Evolutionary conservation across 2,113 vertebrate species (phyloP).

Genomic region (Sceloporus tristichus): DNA sequence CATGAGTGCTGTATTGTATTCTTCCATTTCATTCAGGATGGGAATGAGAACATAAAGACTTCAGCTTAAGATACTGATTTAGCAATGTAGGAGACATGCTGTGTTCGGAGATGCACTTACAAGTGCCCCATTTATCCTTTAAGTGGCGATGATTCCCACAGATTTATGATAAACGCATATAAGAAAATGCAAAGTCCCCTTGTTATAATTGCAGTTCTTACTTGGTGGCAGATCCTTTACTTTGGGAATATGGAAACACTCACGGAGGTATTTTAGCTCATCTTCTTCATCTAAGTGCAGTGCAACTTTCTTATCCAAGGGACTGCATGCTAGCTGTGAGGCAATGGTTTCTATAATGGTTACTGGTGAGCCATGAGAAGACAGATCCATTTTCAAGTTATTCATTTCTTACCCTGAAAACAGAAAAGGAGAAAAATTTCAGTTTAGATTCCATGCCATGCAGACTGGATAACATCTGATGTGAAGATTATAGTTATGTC

Average conservation of each 20-base stretch:
- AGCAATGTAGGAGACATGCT: slow-evolving; percentile 55
- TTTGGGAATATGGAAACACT: slow-evolving; percentile 87
- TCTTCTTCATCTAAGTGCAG: slow-evolving; percentile 85
- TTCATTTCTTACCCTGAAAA: slow-evolving; percentile 53
- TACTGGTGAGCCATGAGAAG: slow-evolving; percentile 56
- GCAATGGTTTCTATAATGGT: slow-evolving; percentile 76
- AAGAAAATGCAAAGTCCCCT: slow-evolving; percentile 26
- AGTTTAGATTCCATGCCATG: slow-evolving; percentile 42
- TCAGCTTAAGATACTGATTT: slow-evolving; percentile 68
- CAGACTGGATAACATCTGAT: slow-evolving; percentile 7
- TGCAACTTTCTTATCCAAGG: slow-evolving; percentile 81
- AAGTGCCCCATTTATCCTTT: slow-evolving; percentile 61
- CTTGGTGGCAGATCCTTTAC: slow-evolving; percentile 85
- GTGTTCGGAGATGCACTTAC: slow-evolving; percentile 58
- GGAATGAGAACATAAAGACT: slow-evolving; percentile 57
- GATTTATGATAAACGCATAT: slow-evolving; percentile 57
- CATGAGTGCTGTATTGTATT: slow-evolving; percentile 49
- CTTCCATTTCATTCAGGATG: slow-evolving; percentile 51
- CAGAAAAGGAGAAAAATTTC: slow-evolving; percentile 25
- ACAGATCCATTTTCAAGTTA: slow-evolving; percentile 79
- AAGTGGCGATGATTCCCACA: slow-evolving; percentile 58
- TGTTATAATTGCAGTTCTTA: slow-evolving; percentile 76
- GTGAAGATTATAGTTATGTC: slow-evolving; percentile 37
- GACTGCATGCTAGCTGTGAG: slow-evolving; percentile 77
- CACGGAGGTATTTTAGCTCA: slow-evolving; percentile 80